Evolutionary conservation across 2,797 vertebrate species (phyloP).

Genomic region (Ptychobarbus kaznakovi): DNA sequence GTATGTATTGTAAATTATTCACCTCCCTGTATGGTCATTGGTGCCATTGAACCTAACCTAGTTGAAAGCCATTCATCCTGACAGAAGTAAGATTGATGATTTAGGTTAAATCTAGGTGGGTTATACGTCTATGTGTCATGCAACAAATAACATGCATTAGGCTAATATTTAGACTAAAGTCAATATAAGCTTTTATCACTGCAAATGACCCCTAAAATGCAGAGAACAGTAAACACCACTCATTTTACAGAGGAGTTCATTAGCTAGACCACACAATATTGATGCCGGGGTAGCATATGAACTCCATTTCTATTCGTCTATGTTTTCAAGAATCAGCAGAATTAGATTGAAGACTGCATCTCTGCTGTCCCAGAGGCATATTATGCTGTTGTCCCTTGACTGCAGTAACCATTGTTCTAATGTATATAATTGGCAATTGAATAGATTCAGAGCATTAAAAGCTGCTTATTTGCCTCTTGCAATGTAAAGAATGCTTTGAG

Average conservation of each 20-base stretch:
- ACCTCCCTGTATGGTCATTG: constrained; percentile 49
- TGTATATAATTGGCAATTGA: constrained; percentile 84
- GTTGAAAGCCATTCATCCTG: constrained; percentile 34
- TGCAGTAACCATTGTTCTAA: constrained; percentile 76
- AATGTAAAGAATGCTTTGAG: constrained; percentile 81
- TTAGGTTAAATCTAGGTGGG: background rate
- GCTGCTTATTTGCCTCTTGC: constrained; percentile 79
- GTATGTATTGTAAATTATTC: constrained; percentile 60
- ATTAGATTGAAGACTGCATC: constrained; percentile 75
- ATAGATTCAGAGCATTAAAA: constrained; percentile 85
- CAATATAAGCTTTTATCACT: background rate
- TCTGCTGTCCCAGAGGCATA: constrained; percentile 76
- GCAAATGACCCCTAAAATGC: constrained; percentile 12
- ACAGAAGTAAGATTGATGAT: constrained; percentile 5
- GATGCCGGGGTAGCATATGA: constrained; percentile 42
- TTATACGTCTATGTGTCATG: background rate
- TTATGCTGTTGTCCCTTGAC: constrained; percentile 72
- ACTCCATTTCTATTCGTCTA: constrained; percentile 54
- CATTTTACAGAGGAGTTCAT: constrained; percentile 57
- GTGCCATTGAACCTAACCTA: constrained; percentile 47
- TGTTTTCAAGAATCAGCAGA: constrained; percentile 60
- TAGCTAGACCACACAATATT: constrained; percentile 57
- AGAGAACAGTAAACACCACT: constrained; percentile 39
- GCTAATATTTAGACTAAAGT: constrained; percentile 26
- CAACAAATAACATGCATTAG: constrained; percentile 17